Percentiles rank a stretch among this genome's conserved stretches.
phyloP scores from a whole-genome alignment of 2,888 invertebrate genomes.

The Ophion slaviceki region DNA sequence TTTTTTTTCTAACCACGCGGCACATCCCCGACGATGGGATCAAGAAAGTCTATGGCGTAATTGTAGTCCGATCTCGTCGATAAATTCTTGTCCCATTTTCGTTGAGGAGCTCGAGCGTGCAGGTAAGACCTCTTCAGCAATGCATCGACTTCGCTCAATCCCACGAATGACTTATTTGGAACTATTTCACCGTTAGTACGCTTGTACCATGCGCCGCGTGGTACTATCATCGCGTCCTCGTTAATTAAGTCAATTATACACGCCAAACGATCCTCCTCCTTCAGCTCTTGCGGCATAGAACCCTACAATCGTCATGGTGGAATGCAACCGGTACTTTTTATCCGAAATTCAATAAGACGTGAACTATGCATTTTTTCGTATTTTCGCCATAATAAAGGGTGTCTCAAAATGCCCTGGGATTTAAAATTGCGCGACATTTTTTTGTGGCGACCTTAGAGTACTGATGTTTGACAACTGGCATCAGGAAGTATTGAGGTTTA shows the following conservation, averaged over 20 bases:
- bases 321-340: not conserved
- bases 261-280: slow-evolving; percentile 92
- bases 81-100: slow-evolving; percentile 90
- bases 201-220: slow-evolving; percentile 91
- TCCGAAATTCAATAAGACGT: not conserved
- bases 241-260: slow-evolving; percentile 89
- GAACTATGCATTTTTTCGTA: not conserved
- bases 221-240: slow-evolving; percentile 91
- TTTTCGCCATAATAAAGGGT: not conserved
- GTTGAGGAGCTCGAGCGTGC: slow-evolving; percentile 89
- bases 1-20: slow-evolving; percentile 86
- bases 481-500: too few relatives aligned
- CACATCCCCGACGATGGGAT: slow-evolving; percentile 91
- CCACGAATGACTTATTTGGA: slow-evolving; percentile 89
- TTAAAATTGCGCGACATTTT: too few relatives aligned
- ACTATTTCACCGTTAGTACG: slow-evolving; percentile 89
- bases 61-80: slow-evolving; percentile 92
- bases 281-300: slow-evolving; percentile 85
- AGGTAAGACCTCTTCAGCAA: slow-evolving; percentile 90
- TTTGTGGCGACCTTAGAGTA: too few relatives aligned
- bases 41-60: slow-evolving; percentile 93
- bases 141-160: slow-evolving; percentile 87
- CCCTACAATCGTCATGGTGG: slow-evolving; percentile 77
- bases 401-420: too few relatives aligned
- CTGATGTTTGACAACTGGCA: too few relatives aligned